These are phyloP conservation scores for Andrena minutula DNA, from an alignment of 2,888 invertebrate species.

Conservation along the genomic window DNA sequence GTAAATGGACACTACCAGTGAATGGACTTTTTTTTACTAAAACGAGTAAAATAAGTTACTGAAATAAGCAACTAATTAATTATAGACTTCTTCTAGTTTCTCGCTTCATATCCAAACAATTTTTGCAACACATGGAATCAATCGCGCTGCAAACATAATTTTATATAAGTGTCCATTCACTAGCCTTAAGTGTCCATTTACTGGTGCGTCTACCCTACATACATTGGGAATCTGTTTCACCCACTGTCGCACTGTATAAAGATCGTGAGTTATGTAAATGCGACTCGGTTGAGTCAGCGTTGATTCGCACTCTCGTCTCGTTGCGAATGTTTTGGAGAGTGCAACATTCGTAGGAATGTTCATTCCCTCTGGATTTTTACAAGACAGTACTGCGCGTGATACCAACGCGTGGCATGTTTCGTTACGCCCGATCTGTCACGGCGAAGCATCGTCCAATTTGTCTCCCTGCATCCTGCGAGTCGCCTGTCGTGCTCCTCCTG, in stretches of 20 bases:
- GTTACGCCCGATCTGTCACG: slow-evolving; percentile 55
- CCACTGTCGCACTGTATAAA: neutral
- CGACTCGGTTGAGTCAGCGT: neutral
- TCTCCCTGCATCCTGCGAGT: slow-evolving; percentile 56
- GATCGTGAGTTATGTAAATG: neutral
- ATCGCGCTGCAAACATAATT: too few species aligned
- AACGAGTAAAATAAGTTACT: too few species aligned
- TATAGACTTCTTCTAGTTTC: too few species aligned
- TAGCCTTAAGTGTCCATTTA: too few species aligned
- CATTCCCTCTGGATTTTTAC: neutral
- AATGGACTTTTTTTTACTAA: too few species aligned
- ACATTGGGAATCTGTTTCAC: neutral
- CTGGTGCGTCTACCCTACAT: too few species aligned
- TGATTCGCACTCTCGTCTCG: neutral
- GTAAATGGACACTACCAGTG: too few species aligned
- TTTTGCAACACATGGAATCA: too few species aligned
- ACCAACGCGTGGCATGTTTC: slow-evolving; percentile 28
- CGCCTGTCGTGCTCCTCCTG: slow-evolving; percentile 54
- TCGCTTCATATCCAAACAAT: too few species aligned
- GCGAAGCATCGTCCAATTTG: slow-evolving; percentile 60
- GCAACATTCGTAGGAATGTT: neutral
- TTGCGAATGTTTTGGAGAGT: neutral
- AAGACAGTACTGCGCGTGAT: neutral
- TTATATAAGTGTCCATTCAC: too few species aligned
- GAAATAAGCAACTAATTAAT: too few species aligned